These are phyloP conservation scores for Erynnis tages DNA, from an alignment of 2,888 invertebrate species.

Conservation along the genomic window DNA sequence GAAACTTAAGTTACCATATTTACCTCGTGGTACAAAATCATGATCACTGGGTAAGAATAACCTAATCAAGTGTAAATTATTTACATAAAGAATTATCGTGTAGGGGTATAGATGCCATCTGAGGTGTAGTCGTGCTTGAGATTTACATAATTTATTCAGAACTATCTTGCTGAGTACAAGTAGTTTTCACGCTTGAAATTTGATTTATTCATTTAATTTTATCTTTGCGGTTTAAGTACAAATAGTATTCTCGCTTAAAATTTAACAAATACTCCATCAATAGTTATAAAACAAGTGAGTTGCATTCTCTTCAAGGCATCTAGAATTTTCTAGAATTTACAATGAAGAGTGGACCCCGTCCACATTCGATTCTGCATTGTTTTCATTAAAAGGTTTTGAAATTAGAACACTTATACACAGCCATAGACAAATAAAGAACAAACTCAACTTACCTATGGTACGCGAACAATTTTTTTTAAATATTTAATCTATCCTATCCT, in stretches of 20 bases:
- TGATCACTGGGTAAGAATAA: conserved; percentile 6
- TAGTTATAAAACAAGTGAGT: too few relatives aligned
- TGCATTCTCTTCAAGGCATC: conserved; percentile 1
- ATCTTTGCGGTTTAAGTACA: conserved; percentile 1
- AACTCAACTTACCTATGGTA: too few relatives aligned
- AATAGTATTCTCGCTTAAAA: too few relatives aligned
- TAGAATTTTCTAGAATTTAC: conserved; percentile 13
- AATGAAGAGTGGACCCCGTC: conserved; percentile 4
- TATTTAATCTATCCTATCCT: background rate
- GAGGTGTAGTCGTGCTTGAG: conserved; percentile 29
- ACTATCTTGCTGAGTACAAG: background rate
- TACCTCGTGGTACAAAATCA: conserved; percentile 1
- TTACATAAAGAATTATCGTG: conserved; percentile 21
- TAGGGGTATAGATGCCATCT: conserved; percentile 18
- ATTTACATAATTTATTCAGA: conserved; percentile 10
- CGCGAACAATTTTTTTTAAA: too few relatives aligned
- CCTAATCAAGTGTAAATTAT: conserved; percentile 23
- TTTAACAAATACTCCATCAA: too few relatives aligned
- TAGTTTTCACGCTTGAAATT: background rate
- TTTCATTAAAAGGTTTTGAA: too few relatives aligned
- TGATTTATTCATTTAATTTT: background rate
- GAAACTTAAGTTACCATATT: conserved; percentile 5
- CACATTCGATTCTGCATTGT: background rate
- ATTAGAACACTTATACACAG: too few relatives aligned
- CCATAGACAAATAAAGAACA: too few relatives aligned